Evolutionary conservation across 2,113 vertebrate genomes (phyloP).

Genomic region (Recurvirostra avosetta): DNA sequence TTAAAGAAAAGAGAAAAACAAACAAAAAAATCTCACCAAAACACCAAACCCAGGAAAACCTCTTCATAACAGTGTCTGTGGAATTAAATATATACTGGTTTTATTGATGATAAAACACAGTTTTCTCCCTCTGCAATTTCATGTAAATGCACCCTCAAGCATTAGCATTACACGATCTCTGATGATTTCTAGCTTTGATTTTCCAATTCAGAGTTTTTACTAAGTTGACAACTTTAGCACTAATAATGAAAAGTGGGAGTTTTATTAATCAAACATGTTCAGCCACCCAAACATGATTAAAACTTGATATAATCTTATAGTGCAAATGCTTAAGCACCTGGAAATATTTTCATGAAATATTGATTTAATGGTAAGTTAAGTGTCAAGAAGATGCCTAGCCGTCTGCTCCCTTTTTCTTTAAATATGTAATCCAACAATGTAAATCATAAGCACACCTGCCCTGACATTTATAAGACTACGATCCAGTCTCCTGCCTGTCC

Average conservation of each 20-base stretch:
- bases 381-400: neutral
- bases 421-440: neutral
- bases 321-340: neutral
- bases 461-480: neutral
- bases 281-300: neutral
- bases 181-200: neutral
- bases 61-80: neutral
- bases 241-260: neutral
- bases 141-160: neutral
- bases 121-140: neutral
- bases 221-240: neutral
- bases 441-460: neutral
- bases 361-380: neutral
- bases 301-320: neutral
- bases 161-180: neutral
- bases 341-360: neutral
- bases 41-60: neutral
- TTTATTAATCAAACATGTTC: slow-evolving; percentile 24
- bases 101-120: neutral
- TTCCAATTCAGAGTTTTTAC: neutral
- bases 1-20: neutral
- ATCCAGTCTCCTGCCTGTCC: neutral
- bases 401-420: neutral
- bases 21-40: neutral
- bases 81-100: neutral